Percentiles rank a stretch among this genome's conserved stretches.
Conservation (phyloP, 2,797 vertebrate genomes). For the Pangasius sanitwongsei region DNA sequence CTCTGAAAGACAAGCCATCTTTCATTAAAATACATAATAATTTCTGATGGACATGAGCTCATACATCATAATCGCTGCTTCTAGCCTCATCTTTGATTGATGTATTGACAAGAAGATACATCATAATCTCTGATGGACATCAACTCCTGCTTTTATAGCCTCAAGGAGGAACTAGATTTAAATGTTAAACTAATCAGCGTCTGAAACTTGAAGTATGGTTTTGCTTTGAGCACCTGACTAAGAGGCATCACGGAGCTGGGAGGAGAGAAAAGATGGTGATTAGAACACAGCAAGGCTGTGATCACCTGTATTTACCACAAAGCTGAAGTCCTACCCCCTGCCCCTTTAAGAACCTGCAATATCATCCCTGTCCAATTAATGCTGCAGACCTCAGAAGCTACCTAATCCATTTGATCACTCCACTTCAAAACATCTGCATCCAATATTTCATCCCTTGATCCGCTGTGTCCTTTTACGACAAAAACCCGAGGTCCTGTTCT, state of each 20-base stretch:
- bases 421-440: slow-evolving; percentile 28
- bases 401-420: not conserved
- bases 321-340: not conserved
- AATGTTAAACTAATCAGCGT: slow-evolving; percentile 17
- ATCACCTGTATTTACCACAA: not conserved
- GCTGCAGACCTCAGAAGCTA: not conserved
- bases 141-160: not conserved
- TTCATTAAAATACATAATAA: not conserved
- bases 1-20: not conserved
- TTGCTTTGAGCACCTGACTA: slow-evolving; percentile 3
- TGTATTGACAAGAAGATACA: slow-evolving; percentile 13
- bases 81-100: slow-evolving; percentile 9
- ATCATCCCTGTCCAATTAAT: slow-evolving; percentile 23
- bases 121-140: not conserved
- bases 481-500: slow-evolving; percentile 46
- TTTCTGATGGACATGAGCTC: slow-evolving; percentile 9
- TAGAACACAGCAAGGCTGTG: slow-evolving; percentile 15
- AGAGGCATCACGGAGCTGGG: slow-evolving; percentile 16
- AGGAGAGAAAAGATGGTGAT: slow-evolving; percentile 21
- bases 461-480: not conserved
- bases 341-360: slow-evolving; percentile 1
- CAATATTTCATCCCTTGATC: slow-evolving; percentile 27
- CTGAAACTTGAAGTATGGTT: slow-evolving; percentile 19
- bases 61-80: slow-evolving; percentile 9
- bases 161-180: not conserved